Conservation (phyloP, 2,797 vertebrate genomes). For the Lutjanus campechanus region DNA sequence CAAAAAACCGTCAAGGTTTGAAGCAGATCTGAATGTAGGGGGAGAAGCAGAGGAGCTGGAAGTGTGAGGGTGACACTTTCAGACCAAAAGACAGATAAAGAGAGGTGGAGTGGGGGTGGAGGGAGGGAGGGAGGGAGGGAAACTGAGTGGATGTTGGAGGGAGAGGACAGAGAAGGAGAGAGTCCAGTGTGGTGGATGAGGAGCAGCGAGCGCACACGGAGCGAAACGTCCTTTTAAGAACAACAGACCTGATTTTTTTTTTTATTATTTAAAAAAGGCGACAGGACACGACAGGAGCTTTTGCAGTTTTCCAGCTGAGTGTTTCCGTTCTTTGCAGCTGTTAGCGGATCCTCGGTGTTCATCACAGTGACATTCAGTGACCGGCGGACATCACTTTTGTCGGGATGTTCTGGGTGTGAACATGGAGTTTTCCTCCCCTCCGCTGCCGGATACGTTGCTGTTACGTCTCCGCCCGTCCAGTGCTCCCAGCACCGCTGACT, state of each 20-base stretch:
- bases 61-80: constrained; percentile 11
- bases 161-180: neutral
- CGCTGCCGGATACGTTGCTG: constrained; percentile 39
- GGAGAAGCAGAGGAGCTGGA: neutral
- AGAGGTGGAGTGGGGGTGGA: no score
- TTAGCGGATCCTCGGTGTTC: neutral
- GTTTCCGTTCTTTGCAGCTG: no score
- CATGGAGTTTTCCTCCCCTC: constrained; percentile 69
- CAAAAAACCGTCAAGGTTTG: no score
- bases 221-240: constrained; percentile 23
- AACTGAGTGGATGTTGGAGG: constrained; percentile 3
- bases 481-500: constrained; percentile 36
- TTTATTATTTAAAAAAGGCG: neutral
- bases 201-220: constrained; percentile 18
- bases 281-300: neutral
- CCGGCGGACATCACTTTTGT: constrained; percentile 43
- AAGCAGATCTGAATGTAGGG: neutral
- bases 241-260: no score
- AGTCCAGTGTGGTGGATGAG: neutral
- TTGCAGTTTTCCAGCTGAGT: neutral
- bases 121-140: neutral
- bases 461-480: constrained; percentile 33
- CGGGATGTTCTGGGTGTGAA: constrained; percentile 74
- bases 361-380: neutral
- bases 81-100: neutral